phyloP scores from a whole-genome alignment of 2,888 invertebrate genomes.

The Diarsia dahlii region DNA sequence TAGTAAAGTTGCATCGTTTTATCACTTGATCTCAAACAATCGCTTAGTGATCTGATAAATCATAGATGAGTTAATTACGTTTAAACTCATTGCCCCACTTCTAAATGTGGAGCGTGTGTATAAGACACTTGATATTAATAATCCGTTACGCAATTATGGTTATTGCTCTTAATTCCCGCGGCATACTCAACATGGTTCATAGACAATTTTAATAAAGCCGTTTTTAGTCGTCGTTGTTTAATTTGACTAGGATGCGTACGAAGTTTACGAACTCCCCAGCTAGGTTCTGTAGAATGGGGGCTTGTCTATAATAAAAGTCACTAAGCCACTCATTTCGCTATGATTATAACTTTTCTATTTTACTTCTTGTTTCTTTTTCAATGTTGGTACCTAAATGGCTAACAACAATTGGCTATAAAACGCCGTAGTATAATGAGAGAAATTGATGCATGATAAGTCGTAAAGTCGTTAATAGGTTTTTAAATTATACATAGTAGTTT shows the following conservation, averaged over 20 bases:
- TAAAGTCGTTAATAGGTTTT: conserved; percentile 33
- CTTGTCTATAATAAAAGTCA: neutral
- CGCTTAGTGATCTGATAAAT: conserved; percentile 46
- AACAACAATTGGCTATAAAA: conserved; percentile 54
- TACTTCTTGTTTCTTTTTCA: conserved; percentile 16
- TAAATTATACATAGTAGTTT: conserved; percentile 3
- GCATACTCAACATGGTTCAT: conserved; percentile 38
- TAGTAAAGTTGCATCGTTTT: neutral
- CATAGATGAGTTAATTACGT: conserved; percentile 47
- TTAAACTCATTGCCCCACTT: conserved; percentile 60
- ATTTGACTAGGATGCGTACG: conserved; percentile 11
- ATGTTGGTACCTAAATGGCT: neutral
- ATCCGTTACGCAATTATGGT: conserved; percentile 75
- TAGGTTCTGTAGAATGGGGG: neutral
- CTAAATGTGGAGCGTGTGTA: conserved; percentile 60
- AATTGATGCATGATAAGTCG: conserved; percentile 32
- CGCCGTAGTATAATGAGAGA: conserved; percentile 51
- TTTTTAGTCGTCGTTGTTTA: conserved; percentile 24
- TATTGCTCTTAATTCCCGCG: conserved; percentile 73
- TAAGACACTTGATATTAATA: conserved; percentile 66
- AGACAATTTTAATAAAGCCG: conserved; percentile 38
- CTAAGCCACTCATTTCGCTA: neutral
- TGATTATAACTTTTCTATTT: conserved; percentile 16
- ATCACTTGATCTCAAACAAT: conserved; percentile 25
- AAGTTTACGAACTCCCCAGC: neutral